A percentile compares a stretch with the other conserved stretches of the same genome.
phyloP scores from a whole-genome alignment of 2,113 vertebrate genomes.

The Pangasianodon gigas region DNA sequence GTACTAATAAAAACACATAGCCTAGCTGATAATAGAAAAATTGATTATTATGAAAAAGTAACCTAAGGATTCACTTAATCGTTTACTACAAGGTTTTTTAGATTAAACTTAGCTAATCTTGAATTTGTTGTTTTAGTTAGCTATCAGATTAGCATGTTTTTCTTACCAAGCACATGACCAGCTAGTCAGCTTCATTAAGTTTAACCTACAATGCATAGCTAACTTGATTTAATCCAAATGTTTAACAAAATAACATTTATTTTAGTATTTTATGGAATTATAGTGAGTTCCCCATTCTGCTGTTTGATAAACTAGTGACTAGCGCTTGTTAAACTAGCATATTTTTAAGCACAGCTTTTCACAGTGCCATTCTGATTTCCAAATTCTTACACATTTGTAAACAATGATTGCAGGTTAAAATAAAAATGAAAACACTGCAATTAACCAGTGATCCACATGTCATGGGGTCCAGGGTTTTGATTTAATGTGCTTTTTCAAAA shows the following conservation, averaged over 20 bases:
- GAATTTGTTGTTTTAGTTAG: neutral
- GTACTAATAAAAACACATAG: neutral
- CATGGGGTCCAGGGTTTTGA: neutral
- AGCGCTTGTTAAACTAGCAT: neutral
- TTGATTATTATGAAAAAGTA: neutral
- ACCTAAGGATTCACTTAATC: neutral
- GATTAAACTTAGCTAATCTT: neutral
- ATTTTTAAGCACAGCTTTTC: neutral
- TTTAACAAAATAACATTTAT: neutral
- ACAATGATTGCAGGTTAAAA: neutral
- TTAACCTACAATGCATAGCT: neutral
- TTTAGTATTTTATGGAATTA: neutral
- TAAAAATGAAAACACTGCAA: neutral
- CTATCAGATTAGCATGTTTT: neutral
- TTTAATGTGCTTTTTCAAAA: neutral
- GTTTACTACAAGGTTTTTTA: neutral
- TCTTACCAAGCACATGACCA: neutral
- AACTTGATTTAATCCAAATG: neutral
- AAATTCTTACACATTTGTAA: neutral
- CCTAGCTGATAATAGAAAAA: neutral
- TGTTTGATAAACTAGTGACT: neutral
- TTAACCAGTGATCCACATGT: neutral
- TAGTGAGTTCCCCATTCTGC: neutral
- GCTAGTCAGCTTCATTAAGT: neutral
- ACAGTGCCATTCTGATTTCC: neutral